Base-by-base conservation (phyloP, 2,113 vertebrate genomes). In the Plotosus lineatus region DNA sequence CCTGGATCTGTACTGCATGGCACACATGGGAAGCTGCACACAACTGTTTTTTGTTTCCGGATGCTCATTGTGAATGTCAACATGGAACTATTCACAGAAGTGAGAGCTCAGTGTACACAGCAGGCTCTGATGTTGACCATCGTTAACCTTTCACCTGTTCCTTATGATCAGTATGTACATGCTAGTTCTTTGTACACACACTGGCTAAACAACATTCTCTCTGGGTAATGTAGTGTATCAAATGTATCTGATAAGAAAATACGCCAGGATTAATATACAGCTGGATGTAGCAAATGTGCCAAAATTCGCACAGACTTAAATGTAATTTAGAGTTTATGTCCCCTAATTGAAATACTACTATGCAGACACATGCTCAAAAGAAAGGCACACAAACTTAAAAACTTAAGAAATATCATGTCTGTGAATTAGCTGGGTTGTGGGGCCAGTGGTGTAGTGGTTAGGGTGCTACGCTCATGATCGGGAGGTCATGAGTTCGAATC, bases 381-480 rank as follows among this genome's bases (percentile, higher is more conserved):
- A 56, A 55, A 36, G 23, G 38, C 51, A 58, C 12, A 58, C 12
- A 38, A 58, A 28, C 21, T 75, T 77, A 55, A 48, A 66, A 51
- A 51, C 28, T 19, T 40, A 23, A 5, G 31, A 63, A 83, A 78
- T 79, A 61, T 77, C 51, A 72, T 75, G 42, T 63, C 55, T 50
- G 40, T 21, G 50, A 71, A 46, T 31, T 63, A 38, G 44, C n/a
- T 8, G n/a, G n/a, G n/a, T n/a, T n/a, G n/a, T n/a, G 48, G 48
- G 10, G 2, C 48, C 38, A 14, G 28, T 68, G 28, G n/a, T n/a
- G n/a, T n/a, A n/a, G n/a, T n/a, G n/a, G n/a, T n/a, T n/a, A n/a
- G n/a, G n/a, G n/a, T n/a, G n/a, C n/a, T n/a, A n/a, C n/a, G n/a
- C n/a, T n/a, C n/a, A n/a, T n/a, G n/a, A n/a, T n/a, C n/a, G n/a